phyloP scores from a whole-genome alignment of 2,797 vertebrate species.

The Spinus pinus region DNA sequence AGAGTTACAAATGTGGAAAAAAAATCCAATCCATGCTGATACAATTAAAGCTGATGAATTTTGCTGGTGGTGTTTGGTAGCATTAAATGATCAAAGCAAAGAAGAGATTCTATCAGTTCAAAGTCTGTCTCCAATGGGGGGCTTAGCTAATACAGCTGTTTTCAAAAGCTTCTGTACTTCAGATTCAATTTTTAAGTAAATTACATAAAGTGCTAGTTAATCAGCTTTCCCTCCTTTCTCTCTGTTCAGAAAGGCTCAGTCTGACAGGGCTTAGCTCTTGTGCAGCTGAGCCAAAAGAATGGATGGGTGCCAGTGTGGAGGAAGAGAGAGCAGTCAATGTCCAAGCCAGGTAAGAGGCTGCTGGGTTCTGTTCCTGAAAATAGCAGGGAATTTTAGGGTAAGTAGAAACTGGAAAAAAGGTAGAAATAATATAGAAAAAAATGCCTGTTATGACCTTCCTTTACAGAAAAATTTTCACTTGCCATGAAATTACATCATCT shows the following conservation, averaged over 20 bases:
- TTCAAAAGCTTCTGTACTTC: background rate
- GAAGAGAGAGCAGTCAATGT: background rate
- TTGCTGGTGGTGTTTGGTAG: background rate
- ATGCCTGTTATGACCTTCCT: rapidly evolving
- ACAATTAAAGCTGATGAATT: background rate
- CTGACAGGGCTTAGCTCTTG: background rate
- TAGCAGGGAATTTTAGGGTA: background rate
- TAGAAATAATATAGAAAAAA: background rate
- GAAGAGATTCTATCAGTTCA: background rate
- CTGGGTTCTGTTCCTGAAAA: background rate
- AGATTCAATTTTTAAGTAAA: background rate
- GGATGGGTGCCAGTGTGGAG: rapidly evolving
- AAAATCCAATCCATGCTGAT: background rate
- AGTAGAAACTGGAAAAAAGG: background rate
- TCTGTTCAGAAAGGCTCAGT: background rate
- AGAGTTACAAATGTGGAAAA: background rate
- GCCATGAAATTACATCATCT: background rate
- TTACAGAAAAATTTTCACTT: background rate
- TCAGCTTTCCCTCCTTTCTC: background rate
- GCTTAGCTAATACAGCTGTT: background rate
- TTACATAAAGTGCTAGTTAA: background rate
- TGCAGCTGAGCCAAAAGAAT: background rate
- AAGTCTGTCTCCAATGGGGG: background rate
- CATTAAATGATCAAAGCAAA: background rate
- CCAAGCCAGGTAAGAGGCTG: background rate